Evolutionary conservation across 2,888 invertebrate species (phyloP).

Genomic region (Nasonia oneida): DNA sequence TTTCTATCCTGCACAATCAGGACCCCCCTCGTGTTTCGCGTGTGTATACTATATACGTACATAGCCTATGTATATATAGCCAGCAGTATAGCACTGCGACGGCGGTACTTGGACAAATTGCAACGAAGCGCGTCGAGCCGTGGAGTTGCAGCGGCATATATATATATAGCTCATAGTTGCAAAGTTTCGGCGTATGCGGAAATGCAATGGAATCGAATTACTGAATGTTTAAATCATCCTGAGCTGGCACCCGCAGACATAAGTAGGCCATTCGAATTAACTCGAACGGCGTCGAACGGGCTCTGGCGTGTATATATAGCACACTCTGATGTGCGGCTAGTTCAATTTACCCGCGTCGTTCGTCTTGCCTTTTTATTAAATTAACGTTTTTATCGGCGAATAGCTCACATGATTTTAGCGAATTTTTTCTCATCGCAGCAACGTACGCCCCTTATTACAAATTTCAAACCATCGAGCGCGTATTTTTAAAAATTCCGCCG

Average conservation of each 20-base stretch:
- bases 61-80: neutral
- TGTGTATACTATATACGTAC: neutral
- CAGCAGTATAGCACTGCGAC: neutral
- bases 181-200: slow-evolving; percentile 44
- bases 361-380: neutral
- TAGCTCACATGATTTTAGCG: no score
- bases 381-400: slow-evolving; percentile 7
- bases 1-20: slow-evolving; percentile 43
- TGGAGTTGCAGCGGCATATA: neutral
- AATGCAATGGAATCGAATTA: slow-evolving; percentile 50
- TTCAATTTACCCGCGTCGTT: neutral
- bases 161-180: neutral
- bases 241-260: slow-evolving; percentile 17
- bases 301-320: no score
- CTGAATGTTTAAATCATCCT: slow-evolving; percentile 55
- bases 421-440: no score
- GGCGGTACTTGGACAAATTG: slow-evolving; percentile 55
- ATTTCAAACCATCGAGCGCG: no score
- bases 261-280: slow-evolving; percentile 55
- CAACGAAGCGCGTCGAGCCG: slow-evolving; percentile 55
- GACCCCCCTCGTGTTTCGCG: neutral
- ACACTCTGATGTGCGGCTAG: slow-evolving; percentile 2
- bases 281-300: neutral
- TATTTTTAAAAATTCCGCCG: no score
- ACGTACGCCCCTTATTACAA: no score